A percentile compares a stretch with the other conserved stretches of the same genome.
Evolutionary conservation across 2,888 invertebrate genomes (phyloP).

Genomic region (Drosophila anceps): DNA sequence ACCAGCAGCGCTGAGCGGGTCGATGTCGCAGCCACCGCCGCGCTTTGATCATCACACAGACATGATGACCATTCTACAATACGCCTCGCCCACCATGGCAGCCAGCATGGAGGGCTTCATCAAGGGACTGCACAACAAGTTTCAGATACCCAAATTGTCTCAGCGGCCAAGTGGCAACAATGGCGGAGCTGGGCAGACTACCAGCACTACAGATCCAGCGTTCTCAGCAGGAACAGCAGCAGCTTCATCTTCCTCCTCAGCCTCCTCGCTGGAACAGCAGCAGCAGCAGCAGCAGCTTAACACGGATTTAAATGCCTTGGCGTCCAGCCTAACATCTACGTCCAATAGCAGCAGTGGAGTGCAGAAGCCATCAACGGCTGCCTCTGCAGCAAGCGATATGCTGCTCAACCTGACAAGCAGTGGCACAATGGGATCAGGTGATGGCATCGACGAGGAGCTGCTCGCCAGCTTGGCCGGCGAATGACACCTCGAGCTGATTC

Average conservation of each 20-base stretch:
- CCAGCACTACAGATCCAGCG: conserved; percentile 39
- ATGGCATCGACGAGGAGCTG: conserved; percentile 72
- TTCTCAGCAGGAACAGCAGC: conserved; percentile 5
- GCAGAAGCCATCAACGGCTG: conserved; percentile 14
- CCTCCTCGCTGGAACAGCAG: conserved; percentile 22
- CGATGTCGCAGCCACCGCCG: conserved; percentile 79
- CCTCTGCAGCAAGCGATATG: conserved; percentile 36
- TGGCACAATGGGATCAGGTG: conserved; percentile 28
- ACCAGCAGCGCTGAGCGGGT: conserved; percentile 64
- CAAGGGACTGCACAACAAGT: conserved; percentile 92
- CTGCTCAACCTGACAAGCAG: conserved; percentile 43
- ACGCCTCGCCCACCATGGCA: conserved; percentile 87
- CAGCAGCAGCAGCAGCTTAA: conserved; percentile 22
- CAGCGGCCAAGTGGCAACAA: conserved; percentile 82
- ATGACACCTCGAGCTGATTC: conserved; percentile 53
- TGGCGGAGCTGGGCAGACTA: conserved; percentile 27
- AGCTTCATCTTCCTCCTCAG: conserved; percentile 26
- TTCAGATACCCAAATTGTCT: conserved; percentile 94
- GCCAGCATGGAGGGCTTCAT: conserved; percentile 90
- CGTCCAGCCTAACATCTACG: conserved; percentile 16
- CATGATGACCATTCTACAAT: conserved; percentile 86
- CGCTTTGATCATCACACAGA: conserved; percentile 83
- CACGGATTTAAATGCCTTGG: conserved; percentile 13
- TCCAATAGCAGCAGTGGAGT: conserved; percentile 25
- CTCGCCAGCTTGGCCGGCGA: conserved; percentile 75